A percentile compares a stretch with the other conserved stretches of the same genome.
phyloP scores from a whole-genome alignment of 2,797 vertebrate species.

The Paratrypauchen microcephalus region DNA sequence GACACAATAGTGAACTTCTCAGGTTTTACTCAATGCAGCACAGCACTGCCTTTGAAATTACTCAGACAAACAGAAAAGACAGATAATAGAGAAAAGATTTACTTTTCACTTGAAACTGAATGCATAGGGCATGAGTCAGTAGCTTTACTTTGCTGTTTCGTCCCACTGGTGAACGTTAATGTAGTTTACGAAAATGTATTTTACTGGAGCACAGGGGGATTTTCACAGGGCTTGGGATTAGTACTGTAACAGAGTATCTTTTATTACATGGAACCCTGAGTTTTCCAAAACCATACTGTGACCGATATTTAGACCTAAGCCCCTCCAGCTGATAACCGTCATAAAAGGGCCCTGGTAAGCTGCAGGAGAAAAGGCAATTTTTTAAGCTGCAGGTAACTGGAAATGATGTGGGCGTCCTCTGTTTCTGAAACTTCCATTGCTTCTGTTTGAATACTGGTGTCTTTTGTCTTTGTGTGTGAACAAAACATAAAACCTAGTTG shows the following conservation, averaged over 20 bases:
- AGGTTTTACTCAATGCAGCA: slow-evolving; percentile 64
- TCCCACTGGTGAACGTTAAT: slow-evolving; percentile 72
- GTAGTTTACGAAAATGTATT: slow-evolving; percentile 74
- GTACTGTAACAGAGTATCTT: slow-evolving; percentile 77
- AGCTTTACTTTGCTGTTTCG: slow-evolving; percentile 56
- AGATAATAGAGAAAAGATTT: slow-evolving; percentile 68
- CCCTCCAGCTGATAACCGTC: slow-evolving; percentile 78
- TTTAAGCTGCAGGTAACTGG: slow-evolving; percentile 69
- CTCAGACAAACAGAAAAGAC: slow-evolving; percentile 66
- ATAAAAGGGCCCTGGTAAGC: slow-evolving; percentile 77
- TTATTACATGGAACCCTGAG: slow-evolving; percentile 74
- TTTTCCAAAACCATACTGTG: slow-evolving; percentile 80
- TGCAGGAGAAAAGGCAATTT: slow-evolving; percentile 66
- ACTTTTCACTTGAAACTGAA: slow-evolving; percentile 62
- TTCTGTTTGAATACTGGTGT: not conserved
- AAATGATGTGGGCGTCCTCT: slow-evolving; percentile 56
- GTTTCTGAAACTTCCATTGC: slow-evolving; percentile 27
- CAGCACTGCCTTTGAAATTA: slow-evolving; percentile 74
- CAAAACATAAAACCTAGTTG: not conserved
- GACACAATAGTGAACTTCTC: slow-evolving; percentile 67
- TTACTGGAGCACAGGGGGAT: slow-evolving; percentile 71
- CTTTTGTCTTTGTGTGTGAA: not conserved
- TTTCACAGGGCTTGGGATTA: slow-evolving; percentile 80
- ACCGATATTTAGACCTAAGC: slow-evolving; percentile 84
- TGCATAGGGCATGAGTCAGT: slow-evolving; percentile 67